Evolutionary conservation across 2,113 vertebrate genomes (phyloP).

Genomic region (Sander lucioperca): DNA sequence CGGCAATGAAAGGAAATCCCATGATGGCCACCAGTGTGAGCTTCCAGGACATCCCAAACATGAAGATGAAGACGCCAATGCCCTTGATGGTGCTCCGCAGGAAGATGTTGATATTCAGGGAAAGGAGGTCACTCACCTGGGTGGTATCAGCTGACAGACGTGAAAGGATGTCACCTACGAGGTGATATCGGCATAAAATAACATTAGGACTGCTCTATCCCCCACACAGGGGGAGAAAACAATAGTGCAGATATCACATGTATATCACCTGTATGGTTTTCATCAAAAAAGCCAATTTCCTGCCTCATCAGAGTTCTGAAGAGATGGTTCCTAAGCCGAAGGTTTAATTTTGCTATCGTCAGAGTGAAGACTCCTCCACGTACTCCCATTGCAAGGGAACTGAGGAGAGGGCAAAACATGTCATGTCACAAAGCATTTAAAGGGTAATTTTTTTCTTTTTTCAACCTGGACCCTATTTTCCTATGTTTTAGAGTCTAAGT

Average conservation of each 20-base stretch:
- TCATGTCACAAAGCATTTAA: conserved; percentile 38
- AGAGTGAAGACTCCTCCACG: conserved; percentile 94
- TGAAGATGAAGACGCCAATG: conserved; percentile 90
- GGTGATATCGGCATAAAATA: neutral
- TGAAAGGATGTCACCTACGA: conserved; percentile 94
- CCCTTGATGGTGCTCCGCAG: conserved; percentile 91
- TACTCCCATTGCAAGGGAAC: conserved; percentile 92
- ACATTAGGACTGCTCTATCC: neutral
- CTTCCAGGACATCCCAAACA: conserved; percentile 96
- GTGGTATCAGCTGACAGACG: conserved; percentile 96
- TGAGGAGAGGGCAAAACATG: conserved; percentile 80
- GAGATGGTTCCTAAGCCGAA: conserved; percentile 92
- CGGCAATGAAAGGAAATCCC: conserved; percentile 94
- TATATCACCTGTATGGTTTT: conserved; percentile 93
- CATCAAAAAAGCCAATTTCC: conserved; percentile 96
- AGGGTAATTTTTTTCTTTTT: too few species aligned
- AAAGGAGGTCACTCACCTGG: conserved; percentile 95
- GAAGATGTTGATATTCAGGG: conserved; percentile 96
- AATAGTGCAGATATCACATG: rapidly evolving
- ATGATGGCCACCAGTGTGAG: conserved; percentile 92
- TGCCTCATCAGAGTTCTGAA: conserved; percentile 92
- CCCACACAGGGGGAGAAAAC: neutral
- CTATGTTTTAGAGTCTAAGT: too few species aligned
- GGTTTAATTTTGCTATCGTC: conserved; percentile 92
- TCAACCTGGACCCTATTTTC: too few species aligned